phyloP scores from a whole-genome alignment of 2,888 invertebrate species.

The Chouioia cunea region DNA sequence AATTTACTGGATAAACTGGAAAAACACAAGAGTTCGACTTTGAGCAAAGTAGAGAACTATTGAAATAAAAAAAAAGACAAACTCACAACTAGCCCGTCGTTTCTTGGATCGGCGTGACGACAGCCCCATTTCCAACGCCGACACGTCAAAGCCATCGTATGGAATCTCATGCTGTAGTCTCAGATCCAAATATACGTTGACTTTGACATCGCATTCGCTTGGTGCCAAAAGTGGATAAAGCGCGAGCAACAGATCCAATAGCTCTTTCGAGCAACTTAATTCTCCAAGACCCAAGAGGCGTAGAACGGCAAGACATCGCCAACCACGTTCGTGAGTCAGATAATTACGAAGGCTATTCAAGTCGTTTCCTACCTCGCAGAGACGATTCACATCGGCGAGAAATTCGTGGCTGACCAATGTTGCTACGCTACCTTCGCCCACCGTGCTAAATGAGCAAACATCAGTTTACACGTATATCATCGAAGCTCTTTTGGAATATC shows the following conservation, averaged over 20 bases:
- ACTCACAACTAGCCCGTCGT: not conserved
- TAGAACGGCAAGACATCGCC: conserved; percentile 74
- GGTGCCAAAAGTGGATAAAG: conserved; percentile 67
- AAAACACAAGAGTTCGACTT: too few species aligned
- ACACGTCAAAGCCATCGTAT: conserved; percentile 41
- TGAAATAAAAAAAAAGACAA: too few species aligned
- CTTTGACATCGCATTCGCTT: conserved; percentile 58
- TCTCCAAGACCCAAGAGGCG: conserved; percentile 74
- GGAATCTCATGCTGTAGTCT: conserved; percentile 60
- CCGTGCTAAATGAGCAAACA: conserved; percentile 64
- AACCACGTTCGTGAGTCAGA: conserved; percentile 73
- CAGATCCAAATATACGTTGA: conserved; percentile 52
- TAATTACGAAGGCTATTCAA: conserved; percentile 70
- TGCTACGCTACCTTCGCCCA: conserved; percentile 73
- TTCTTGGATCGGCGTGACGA: too few species aligned
- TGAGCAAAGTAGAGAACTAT: too few species aligned
- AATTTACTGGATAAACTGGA: too few species aligned
- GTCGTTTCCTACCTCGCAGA: conserved; percentile 64
- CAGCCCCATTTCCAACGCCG: not conserved
- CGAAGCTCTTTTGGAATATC: too few species aligned
- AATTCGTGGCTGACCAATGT: conserved; percentile 76
- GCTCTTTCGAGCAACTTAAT: conserved; percentile 74
- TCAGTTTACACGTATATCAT: not conserved
- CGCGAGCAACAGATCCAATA: conserved; percentile 74
- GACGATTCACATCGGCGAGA: conserved; percentile 74